Base-by-base conservation (phyloP, 2,888 invertebrate genomes). In the Cantharis rustica region DNA sequence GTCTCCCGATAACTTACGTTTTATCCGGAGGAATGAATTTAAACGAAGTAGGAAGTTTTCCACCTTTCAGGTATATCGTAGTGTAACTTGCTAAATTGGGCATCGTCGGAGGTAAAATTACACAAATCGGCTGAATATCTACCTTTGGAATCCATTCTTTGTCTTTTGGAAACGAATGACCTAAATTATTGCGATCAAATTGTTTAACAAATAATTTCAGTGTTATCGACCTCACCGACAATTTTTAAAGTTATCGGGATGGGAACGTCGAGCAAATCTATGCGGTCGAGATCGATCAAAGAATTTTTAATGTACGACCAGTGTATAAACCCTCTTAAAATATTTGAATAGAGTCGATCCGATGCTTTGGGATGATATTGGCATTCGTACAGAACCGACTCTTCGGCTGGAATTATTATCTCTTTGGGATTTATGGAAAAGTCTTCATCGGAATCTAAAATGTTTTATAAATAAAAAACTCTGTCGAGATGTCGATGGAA, bases 1-100 rank as follows among this genome's bases (percentile, higher is more conserved):
- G 31, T 62, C 2, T 17, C 1, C 15, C n/a, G 10, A 23, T 4
- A 64, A 75, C 71, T 80, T 83, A 87, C 87, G 84, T 87, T 47
- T 83, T 83, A 16, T 82, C 79, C 0, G 90, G 90, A 4, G 89
- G 84, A 61, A 88, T 70, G 75, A 90, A 87, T 79, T 85, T 85
- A 80, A 87, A 90, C 80, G 88, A 86, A 15, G 89, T 83, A 4
- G 90, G 88, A 27, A 88, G 80, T 78, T 87, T 86, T 16, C 88
- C 88, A 16, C 82, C 85, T 80, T 83, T 85, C 16, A 90, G 84
- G 15, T 86, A 62, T 69, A 90, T 88, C 5, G 88, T 89, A 13
- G 87, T 83, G 72, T 86, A 87, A 16, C 81, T 83, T 2, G 86
- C 80, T 69, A 70, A 75, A 11, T 81, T 80, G 0, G 86, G 85